These are phyloP conservation scores for Schrankia costaestrigalis DNA, from an alignment of 2,888 invertebrate species.

Conservation along the genomic window DNA sequence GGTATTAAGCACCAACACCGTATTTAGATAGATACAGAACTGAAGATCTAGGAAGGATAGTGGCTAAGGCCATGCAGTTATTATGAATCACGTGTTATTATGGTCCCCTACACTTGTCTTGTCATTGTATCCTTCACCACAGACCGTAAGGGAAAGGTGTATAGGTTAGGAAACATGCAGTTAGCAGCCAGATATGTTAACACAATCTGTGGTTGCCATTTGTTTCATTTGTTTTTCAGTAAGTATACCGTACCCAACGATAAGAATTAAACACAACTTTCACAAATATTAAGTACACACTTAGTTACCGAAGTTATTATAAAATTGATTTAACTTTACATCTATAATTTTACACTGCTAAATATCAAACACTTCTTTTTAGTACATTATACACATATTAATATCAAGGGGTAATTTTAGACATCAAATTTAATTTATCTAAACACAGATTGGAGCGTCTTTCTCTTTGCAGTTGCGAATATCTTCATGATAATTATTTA, in stretches of 20 bases:
- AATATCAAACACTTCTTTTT: constrained; percentile 38
- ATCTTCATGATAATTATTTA: constrained; percentile 34
- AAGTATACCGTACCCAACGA: constrained; percentile 21
- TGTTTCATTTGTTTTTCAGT: constrained; percentile 1
- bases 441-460: constrained; percentile 55
- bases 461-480: constrained; percentile 50
- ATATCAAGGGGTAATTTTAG: constrained; percentile 51
- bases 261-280: constrained; percentile 11
- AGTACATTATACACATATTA: constrained; percentile 39
- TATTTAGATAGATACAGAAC: constrained; percentile 8
- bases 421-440: constrained; percentile 59
- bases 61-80: constrained; percentile 60
- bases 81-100: constrained; percentile 44
- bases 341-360: constrained; percentile 31
- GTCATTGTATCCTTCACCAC: constrained; percentile 42
- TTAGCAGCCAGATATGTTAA: constrained; percentile 48
- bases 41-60: constrained; percentile 41
- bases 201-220: constrained; percentile 34
- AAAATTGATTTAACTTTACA: constrained; percentile 14
- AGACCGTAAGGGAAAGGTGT: constrained; percentile 52
- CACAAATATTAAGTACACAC: constrained; percentile 14
- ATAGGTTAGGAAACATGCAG: constrained; percentile 59
- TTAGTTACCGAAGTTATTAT: constrained; percentile 20
- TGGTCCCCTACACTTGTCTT: constrained; percentile 35
- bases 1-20: constrained; percentile 58